Percentiles rank a stretch among this genome's conserved stretches.
phyloP scores from a whole-genome alignment of 2,113 vertebrate genomes.

The Bungarus multicinctus region DNA sequence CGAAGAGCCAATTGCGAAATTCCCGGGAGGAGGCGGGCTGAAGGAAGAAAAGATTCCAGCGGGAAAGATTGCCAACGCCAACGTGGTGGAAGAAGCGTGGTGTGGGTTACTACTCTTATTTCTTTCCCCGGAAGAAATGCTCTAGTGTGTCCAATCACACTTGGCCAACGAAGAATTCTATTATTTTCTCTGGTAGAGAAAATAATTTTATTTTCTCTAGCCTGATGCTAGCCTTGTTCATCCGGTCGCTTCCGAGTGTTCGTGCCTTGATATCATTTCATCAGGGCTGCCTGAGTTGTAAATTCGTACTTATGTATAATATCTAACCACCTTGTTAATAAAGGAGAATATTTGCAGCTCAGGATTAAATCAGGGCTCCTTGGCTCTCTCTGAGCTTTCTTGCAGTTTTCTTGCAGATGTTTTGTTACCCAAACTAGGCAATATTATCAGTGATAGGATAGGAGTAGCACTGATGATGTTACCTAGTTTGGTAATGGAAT shows the following conservation, averaged over 20 bases:
- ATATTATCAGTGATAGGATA: not conserved
- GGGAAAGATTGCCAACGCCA: not conserved
- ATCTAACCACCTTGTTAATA: not conserved
- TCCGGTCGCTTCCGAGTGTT: not conserved
- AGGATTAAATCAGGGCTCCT: not conserved
- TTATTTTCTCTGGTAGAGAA: too few relatives aligned
- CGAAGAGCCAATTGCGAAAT: not conserved
- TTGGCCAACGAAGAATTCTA: too few relatives aligned
- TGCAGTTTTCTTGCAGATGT: not conserved
- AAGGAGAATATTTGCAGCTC: not conserved
- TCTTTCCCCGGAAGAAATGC: not conserved
- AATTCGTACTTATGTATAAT: not conserved
- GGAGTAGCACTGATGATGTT: not conserved
- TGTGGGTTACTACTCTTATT: not conserved
- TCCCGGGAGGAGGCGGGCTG: not conserved
- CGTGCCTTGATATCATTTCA: not conserved
- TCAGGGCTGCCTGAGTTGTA: not conserved
- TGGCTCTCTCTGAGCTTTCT: not conserved
- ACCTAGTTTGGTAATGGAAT: not conserved
- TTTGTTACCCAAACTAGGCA: not conserved
- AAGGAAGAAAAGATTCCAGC: not conserved
- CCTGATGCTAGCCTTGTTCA: not conserved
- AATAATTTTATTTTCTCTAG: too few relatives aligned
- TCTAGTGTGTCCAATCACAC: too few relatives aligned
- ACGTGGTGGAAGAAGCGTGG: not conserved